Evolutionary conservation across 2,888 invertebrate genomes (phyloP).

Genomic region (Clitarchus hookeri): DNA sequence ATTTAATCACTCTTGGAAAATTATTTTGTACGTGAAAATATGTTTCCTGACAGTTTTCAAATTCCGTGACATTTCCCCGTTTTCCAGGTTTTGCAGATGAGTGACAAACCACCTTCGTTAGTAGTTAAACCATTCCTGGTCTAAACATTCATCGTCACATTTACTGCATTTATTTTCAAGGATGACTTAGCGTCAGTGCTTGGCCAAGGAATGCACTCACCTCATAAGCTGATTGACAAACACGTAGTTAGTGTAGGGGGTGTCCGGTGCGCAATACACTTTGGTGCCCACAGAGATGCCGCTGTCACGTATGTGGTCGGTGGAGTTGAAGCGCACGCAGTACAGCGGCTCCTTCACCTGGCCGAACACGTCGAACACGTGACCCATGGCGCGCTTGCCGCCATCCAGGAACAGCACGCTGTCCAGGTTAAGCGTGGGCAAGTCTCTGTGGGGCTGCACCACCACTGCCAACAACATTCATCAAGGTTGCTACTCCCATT

Average conservation of each 20-base stretch:
- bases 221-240: conserved; percentile 73
- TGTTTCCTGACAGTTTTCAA: not conserved
- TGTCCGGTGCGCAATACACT: conserved; percentile 83
- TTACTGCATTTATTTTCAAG: conserved; percentile 25
- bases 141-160: not conserved
- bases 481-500: too few relatives aligned
- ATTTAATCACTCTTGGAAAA: too few relatives aligned
- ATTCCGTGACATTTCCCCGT: too few relatives aligned
- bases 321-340: conserved; percentile 85
- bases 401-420: conserved; percentile 84
- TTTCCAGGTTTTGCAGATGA: too few relatives aligned
- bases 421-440: conserved; percentile 82
- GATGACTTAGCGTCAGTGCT: not conserved
- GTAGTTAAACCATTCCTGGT: not conserved
- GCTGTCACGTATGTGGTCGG: conserved; percentile 71
- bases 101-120: not conserved
- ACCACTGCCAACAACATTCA: conserved; percentile 64
- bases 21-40: too few relatives aligned
- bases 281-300: conserved; percentile 69
- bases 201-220: conserved; percentile 56
- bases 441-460: conserved; percentile 70
- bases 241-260: conserved; percentile 74
- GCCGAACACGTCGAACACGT: conserved; percentile 91
- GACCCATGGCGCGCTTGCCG: conserved; percentile 73
- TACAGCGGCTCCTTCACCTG: conserved; percentile 84